Conservation (phyloP, 2,113 vertebrate species). For the Ovis canadensis region DNA sequence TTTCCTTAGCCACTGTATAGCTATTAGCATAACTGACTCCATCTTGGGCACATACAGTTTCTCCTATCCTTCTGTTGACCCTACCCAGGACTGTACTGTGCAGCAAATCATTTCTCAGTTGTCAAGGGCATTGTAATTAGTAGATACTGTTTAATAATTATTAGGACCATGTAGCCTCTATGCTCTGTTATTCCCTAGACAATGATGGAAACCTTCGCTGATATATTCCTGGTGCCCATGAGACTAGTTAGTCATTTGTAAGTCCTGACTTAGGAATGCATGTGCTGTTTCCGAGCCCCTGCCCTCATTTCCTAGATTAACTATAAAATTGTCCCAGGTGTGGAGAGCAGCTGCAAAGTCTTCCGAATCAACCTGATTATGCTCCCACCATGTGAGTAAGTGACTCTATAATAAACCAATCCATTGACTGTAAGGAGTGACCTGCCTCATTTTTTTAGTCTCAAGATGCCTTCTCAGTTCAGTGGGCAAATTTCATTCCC, state of each 20-base stretch:
- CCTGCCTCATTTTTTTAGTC: background rate
- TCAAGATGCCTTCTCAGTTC: background rate
- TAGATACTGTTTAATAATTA: background rate
- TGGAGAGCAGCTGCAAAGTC: background rate
- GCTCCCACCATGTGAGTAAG: background rate
- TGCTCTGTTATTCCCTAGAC: background rate
- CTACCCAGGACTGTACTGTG: background rate
- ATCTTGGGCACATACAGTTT: background rate
- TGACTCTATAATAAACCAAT: background rate
- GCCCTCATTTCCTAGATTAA: background rate
- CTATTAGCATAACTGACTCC: background rate
- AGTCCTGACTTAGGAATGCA: background rate
- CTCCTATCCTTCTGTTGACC: background rate
- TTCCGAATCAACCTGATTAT: background rate
- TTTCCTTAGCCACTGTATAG: background rate
- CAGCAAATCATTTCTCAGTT: background rate
- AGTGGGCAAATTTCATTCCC: background rate
- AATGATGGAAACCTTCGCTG: background rate
- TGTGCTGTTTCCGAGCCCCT: background rate
- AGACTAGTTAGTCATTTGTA: background rate
- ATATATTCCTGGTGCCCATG: background rate
- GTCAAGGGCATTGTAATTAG: background rate
- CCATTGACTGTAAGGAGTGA: background rate
- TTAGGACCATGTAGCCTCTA: background rate
- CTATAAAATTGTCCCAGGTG: background rate